Conservation (phyloP, 2,888 invertebrate species). For the Drosophila cyrtoloma region DNA sequence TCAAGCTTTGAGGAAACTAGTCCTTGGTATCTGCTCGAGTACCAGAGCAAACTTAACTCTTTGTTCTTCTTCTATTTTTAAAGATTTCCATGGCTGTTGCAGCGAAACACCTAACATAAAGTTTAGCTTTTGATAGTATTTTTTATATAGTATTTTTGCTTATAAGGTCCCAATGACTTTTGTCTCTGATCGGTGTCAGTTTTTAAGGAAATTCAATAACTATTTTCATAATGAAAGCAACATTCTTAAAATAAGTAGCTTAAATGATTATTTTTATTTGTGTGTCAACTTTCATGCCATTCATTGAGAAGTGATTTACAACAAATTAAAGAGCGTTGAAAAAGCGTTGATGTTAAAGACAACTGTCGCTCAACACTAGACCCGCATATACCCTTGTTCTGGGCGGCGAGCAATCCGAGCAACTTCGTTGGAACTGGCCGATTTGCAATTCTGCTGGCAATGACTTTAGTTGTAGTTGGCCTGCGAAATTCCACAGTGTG, state of each 20-base stretch:
- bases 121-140: not conserved
- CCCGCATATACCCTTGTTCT: conserved; percentile 2
- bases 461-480: conserved; percentile 36
- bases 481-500: conserved; percentile 71
- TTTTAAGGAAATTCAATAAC: not conserved
- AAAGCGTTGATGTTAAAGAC: conserved; percentile 22
- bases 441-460: conserved; percentile 17
- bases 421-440: conserved; percentile 29
- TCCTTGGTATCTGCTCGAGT: not conserved
- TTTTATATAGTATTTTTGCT: no score
- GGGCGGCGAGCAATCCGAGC: not conserved
- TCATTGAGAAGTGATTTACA: not conserved
- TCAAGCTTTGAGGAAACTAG: not conserved
- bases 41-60: not conserved
- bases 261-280: not conserved
- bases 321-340: not conserved
- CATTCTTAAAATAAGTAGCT: not conserved
- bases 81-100: not conserved
- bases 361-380: conserved; percentile 11
- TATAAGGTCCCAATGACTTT: not conserved
- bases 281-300: not conserved
- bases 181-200: not conserved
- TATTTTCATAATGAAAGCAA: not conserved
- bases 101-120: not conserved
- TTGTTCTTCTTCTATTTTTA: not conserved